Evolutionary conservation across 2,113 vertebrate genomes (phyloP).

Genomic region (Pelobates fuscus): DNA sequence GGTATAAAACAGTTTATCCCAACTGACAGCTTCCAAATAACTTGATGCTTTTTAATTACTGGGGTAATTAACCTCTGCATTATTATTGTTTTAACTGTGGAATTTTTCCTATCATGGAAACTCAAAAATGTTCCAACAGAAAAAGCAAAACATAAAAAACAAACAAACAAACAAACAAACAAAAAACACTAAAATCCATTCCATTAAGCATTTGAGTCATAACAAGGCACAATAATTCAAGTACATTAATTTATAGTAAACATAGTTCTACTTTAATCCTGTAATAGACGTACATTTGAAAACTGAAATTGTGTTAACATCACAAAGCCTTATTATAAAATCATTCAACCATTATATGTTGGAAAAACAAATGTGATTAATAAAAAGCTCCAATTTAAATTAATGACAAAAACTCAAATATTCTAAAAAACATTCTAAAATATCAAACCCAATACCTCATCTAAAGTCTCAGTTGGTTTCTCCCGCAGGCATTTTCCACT

Average conservation of each 20-base stretch:
- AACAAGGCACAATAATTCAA: neutral
- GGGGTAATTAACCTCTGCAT: conserved; percentile 79
- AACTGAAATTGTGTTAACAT: conserved; percentile 10
- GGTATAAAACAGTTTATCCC: conserved; percentile 72
- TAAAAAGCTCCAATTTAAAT: conserved; percentile 56
- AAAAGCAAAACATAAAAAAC: neutral
- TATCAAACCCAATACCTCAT: conserved; percentile 56
- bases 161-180: no score
- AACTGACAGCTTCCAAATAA: conserved; percentile 72
- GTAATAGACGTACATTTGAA: neutral
- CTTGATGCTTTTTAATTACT: conserved; percentile 77
- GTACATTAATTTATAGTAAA: neutral
- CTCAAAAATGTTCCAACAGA: neutral
- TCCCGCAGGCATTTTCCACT: conserved; percentile 16
- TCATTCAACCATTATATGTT: conserved; percentile 7
- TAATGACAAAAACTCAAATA: conserved; percentile 54
- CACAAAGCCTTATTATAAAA: conserved; percentile 5
- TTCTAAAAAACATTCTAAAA: conserved; percentile 63
- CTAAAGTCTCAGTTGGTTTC: conserved; percentile 61
- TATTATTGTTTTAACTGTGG: conserved; percentile 58
- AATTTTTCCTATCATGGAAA: neutral
- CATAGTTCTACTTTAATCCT: neutral
- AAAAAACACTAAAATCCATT: neutral
- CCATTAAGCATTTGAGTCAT: neutral
- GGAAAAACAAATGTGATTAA: neutral